These are phyloP conservation scores for Abrostola triplasia DNA, from an alignment of 2,888 invertebrate genomes.

Conservation along the genomic window DNA sequence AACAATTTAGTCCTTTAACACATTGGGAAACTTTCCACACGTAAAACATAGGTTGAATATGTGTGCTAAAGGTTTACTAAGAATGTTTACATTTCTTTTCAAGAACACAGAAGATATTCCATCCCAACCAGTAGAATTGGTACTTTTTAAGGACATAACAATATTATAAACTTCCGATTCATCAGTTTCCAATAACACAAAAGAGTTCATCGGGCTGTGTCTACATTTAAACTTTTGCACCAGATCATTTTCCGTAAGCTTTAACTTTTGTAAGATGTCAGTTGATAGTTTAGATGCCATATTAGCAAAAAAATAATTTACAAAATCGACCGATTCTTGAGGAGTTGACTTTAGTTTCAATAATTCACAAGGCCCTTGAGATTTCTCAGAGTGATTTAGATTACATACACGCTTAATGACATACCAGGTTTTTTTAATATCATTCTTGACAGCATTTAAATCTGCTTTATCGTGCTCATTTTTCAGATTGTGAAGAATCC, in stretches of 20 bases:
- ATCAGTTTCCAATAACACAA: conserved; percentile 14
- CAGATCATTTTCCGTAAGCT: conserved; percentile 14
- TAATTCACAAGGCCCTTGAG: not conserved
- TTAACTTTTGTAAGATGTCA: conserved; percentile 7
- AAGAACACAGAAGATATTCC: conserved; percentile 7
- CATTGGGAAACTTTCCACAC: conserved; percentile 4
- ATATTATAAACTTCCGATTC: conserved; percentile 4
- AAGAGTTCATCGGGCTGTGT: conserved; percentile 7
- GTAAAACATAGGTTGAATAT: conserved; percentile 9
- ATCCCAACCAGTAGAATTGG: conserved; percentile 10
- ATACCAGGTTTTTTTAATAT: conserved; percentile 24
- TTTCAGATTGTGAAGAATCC: conserved; percentile 11
- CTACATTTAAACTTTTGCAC: conserved; percentile 5
- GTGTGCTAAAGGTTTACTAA: not conserved
- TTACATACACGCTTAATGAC: conserved; percentile 23
- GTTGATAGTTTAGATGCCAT: conserved; percentile 4
- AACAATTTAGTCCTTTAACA: conserved; percentile 2
- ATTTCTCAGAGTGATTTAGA: conserved; percentile 1
- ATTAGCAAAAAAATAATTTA: conserved; percentile 13
- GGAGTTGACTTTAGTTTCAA: conserved; percentile 9
- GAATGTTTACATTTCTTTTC: not conserved
- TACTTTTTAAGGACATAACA: conserved; percentile 5
- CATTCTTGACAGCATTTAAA: conserved; percentile 6
- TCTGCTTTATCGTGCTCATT: conserved; percentile 7
- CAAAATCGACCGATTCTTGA: conserved; percentile 12